Evolutionary conservation across 2,113 vertebrate species (phyloP).

Genomic region (Anhinga anhinga): DNA sequence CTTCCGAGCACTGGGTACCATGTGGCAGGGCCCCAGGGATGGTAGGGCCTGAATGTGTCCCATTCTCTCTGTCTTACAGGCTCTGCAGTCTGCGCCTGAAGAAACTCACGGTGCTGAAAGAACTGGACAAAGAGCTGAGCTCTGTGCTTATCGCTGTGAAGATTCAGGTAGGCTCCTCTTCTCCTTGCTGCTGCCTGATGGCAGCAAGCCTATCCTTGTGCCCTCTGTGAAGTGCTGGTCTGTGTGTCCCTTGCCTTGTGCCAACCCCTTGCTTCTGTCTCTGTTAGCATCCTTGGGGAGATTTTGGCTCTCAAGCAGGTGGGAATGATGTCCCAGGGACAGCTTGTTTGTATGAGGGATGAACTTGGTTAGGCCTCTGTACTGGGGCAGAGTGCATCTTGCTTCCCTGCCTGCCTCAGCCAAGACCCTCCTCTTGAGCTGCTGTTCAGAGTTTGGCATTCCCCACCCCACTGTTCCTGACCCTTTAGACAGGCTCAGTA

Average conservation of each 20-base stretch:
- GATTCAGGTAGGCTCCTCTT: constrained; percentile 85
- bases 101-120: constrained; percentile 91
- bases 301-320: not conserved
- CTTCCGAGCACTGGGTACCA: constrained; percentile 10
- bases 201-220: not conserved
- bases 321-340: not conserved
- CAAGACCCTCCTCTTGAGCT: not conserved
- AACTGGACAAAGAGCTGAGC: constrained; percentile 94
- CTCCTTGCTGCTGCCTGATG: not conserved
- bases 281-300: not conserved
- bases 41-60: constrained; percentile 72
- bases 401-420: not conserved
- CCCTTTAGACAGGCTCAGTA: not conserved
- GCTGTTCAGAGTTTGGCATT: not conserved
- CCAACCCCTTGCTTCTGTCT: not conserved
- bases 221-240: not conserved
- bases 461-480: not conserved
- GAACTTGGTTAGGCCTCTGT: not conserved
- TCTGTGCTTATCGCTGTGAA: constrained; percentile 96
- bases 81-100: constrained; percentile 95
- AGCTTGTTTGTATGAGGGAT: not conserved
- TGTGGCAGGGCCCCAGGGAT: constrained; percentile 62
- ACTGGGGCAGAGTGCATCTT: not conserved
- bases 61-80: constrained; percentile 77
- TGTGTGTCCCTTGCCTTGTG: not conserved